Percentiles rank a stretch among this genome's conserved stretches.
Conservation (phyloP, 2,113 vertebrate genomes). For the Erythrocercus mccallii region DNA sequence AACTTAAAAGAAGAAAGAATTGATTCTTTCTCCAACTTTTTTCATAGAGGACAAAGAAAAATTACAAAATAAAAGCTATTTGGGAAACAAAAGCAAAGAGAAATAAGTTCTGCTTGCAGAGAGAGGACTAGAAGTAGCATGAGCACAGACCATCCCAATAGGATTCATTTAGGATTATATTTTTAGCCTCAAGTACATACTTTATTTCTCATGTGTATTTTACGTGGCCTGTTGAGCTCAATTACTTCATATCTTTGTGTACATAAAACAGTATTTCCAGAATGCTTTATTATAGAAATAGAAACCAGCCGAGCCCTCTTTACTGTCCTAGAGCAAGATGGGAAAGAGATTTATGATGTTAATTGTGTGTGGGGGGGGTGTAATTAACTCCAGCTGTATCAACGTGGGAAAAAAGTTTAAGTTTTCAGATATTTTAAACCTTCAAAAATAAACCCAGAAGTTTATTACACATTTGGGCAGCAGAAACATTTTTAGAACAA, state of each 20-base stretch:
- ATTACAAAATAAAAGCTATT: not conserved
- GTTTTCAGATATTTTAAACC: not conserved
- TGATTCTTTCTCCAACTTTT: not conserved
- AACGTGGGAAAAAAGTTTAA: not conserved
- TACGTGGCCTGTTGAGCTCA: conserved; percentile 20
- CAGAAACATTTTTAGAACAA: not conserved
- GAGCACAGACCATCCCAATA: not conserved
- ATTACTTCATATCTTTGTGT: conserved; percentile 11
- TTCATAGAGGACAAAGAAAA: not conserved
- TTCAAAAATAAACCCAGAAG: not conserved
- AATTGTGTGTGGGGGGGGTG: fast-evolving
- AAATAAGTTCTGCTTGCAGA: not conserved
- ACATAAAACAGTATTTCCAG: not conserved
- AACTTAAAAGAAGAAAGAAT: not conserved
- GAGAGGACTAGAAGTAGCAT: not conserved
- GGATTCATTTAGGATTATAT: conserved; percentile 50
- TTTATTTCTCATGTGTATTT: conserved; percentile 50
- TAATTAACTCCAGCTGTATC: not conserved
- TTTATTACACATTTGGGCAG: not conserved
- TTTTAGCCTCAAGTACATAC: conserved; percentile 45
- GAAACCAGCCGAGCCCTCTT: not conserved
- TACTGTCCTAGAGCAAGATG: not conserved
- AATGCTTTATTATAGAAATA: not conserved
- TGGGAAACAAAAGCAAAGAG: conserved; percentile 1
- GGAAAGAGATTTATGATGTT: not conserved